Conservation (phyloP, 2,797 vertebrate genomes). For the Podarcis lilfordi region DNA sequence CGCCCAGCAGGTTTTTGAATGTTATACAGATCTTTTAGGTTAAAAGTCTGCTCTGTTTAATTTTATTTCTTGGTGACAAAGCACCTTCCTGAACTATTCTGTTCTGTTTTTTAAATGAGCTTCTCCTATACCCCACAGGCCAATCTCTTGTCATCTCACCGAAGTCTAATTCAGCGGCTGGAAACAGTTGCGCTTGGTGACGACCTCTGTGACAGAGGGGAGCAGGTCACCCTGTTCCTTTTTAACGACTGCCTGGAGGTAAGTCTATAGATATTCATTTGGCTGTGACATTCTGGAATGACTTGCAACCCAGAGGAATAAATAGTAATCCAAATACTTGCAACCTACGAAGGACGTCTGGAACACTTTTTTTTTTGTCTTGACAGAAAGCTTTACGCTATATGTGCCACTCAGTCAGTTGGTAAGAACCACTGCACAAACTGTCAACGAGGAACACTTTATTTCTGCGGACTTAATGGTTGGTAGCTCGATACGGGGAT, state of each 20-base stretch:
- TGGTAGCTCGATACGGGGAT: slow-evolving; percentile 12
- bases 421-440: slow-evolving; percentile 9
- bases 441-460: not conserved
- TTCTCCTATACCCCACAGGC: slow-evolving; percentile 79
- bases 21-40: not conserved
- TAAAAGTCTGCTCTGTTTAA: not conserved
- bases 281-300: slow-evolving; percentile 13
- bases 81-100: slow-evolving; percentile 13
- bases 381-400: not conserved
- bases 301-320: slow-evolving; percentile 10
- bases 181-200: slow-evolving; percentile 94
- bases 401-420: not conserved
- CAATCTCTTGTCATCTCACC: slow-evolving; percentile 96
- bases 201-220: slow-evolving; percentile 94
- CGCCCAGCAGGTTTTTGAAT: not conserved
- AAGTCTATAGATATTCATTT: slow-evolving; percentile 50
- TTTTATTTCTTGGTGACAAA: slow-evolving; percentile 42
- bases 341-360: slow-evolving; percentile 1
- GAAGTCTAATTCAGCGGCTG: slow-evolving; percentile 90
- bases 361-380: slow-evolving; percentile 6
- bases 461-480: slow-evolving; percentile 18
- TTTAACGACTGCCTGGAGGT: slow-evolving; percentile 99
- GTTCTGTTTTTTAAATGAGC: slow-evolving; percentile 51
- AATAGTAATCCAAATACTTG: slow-evolving; percentile 23
- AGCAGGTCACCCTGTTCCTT: slow-evolving; percentile 95